Base-by-base conservation (phyloP, 2,888 invertebrate species). In the Oscheius myriophilus region DNA sequence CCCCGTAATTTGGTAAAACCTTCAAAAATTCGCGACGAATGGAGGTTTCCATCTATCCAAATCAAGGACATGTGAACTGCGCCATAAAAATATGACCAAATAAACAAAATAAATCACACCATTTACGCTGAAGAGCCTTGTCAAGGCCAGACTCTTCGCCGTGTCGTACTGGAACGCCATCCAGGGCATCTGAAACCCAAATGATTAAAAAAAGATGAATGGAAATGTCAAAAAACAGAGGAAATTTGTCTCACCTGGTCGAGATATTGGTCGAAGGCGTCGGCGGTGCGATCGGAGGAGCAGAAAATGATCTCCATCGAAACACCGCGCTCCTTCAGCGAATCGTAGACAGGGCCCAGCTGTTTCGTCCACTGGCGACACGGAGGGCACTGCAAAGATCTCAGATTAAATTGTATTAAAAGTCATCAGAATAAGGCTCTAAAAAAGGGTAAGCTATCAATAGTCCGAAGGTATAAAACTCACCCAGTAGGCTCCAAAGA, bases 401-500 rank as follows among this genome's bases (percentile, higher is more conserved):
- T n/a, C n/a, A n/a, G n/a, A 58, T 23, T 65, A 54, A 1, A 25
- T 42, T 18, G n/a, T n/a, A n/a, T n/a, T n/a, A n/a, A n/a, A n/a
- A n/a, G n/a, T n/a, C n/a, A n/a, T 57, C 14, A 33, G 57, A 14
- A n/a, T 21, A 57, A 57, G 21, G 16, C 12, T 43, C n/a, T 12
- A 43, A 14, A 43, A 43, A 43, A 43, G 45, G 12, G 12, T 43
- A n/a, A n/a, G n/a, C 45, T 43, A 43, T 14, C 12, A 43, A 43
- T 43, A 43, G 12, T 14, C n/a, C 45, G n/a, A 43, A n/a, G 12
- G n/a, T 43, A 12, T n/a, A n/a, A 18, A 2, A 41, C 16, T 89
- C 88, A 93, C 93, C 94, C 94, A 94, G 87, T 93, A 92, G 23
- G 94, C 94, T 69, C 93, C 93, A 87, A 94, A 94, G 87, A 93